Evolutionary conservation across 2,797 vertebrate genomes (phyloP).

Genomic region (Eulemur albifrons): DNA sequence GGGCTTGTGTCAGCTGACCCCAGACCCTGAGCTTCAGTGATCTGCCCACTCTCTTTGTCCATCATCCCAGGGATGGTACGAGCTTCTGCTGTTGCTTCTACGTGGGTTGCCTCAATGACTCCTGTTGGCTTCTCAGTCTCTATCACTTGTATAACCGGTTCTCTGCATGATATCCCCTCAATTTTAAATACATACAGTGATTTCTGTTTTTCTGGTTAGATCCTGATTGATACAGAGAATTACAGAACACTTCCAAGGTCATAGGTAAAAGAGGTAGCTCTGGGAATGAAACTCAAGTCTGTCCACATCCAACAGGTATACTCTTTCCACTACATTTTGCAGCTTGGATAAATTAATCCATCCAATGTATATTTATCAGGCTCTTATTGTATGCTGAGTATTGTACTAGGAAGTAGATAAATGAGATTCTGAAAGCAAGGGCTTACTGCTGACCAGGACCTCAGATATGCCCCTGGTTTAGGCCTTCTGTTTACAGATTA

Average conservation of each 20-base stretch:
- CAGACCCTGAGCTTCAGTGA: neutral
- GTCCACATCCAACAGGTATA: neutral
- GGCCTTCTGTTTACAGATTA: neutral
- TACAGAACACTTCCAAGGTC: neutral
- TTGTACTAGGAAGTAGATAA: neutral
- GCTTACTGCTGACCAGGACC: neutral
- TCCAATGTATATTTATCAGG: neutral
- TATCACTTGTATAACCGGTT: neutral
- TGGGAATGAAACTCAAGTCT: neutral
- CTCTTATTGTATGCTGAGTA: neutral
- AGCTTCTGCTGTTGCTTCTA: neutral
- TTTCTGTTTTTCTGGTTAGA: neutral
- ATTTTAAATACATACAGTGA: neutral
- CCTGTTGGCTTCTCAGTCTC: neutral
- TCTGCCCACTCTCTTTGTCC: neutral
- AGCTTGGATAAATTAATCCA: neutral
- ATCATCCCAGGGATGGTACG: fast-evolving
- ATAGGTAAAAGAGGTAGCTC: neutral
- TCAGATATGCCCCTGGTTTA: neutral
- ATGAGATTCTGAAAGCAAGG: neutral
- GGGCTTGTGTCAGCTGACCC: neutral
- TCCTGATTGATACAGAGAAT: neutral
- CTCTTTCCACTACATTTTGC: neutral
- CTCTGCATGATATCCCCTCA: neutral
- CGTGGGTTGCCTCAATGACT: neutral